Evolutionary conservation across 2,113 vertebrate genomes (phyloP).

Genomic region (Cololabis saira): DNA sequence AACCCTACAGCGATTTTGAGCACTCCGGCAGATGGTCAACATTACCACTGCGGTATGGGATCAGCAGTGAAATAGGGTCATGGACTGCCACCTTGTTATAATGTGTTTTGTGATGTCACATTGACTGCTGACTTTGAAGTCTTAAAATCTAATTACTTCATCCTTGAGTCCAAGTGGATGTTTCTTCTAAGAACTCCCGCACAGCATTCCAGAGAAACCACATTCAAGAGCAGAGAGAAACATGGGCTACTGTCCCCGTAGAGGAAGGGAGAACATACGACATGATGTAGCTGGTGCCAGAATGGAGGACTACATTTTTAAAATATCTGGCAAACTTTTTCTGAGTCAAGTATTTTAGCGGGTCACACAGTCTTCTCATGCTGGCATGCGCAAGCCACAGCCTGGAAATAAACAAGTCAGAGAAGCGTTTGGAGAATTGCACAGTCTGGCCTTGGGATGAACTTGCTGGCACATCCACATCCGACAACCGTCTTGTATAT

Average conservation of each 20-base stretch:
- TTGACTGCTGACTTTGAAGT: neutral
- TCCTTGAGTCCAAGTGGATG: neutral
- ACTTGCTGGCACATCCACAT: neutral
- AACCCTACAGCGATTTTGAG: no score
- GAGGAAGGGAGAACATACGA: no score
- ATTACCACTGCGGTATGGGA: neutral
- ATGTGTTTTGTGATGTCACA: neutral
- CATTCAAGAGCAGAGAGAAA: no score
- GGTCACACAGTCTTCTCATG: neutral
- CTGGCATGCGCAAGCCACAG: neutral
- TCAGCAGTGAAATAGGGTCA: neutral
- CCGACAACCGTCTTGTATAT: no score
- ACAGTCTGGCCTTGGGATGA: neutral
- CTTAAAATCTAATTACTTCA: constrained; percentile 5
- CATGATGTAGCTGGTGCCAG: no score
- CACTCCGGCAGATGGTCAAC: no score
- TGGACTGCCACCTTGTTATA: neutral
- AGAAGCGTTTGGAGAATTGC: neutral
- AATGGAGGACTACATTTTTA: no score
- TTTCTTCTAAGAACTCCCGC: no score
- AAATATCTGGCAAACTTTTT: neutral
- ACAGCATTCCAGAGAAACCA: no score
- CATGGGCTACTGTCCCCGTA: no score
- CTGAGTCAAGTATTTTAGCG: neutral
- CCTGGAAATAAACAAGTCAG: neutral